Evolutionary conservation across 1,140 invertebrate genomes (phyloP).

Genomic region (Halesus radiatus): DNA sequence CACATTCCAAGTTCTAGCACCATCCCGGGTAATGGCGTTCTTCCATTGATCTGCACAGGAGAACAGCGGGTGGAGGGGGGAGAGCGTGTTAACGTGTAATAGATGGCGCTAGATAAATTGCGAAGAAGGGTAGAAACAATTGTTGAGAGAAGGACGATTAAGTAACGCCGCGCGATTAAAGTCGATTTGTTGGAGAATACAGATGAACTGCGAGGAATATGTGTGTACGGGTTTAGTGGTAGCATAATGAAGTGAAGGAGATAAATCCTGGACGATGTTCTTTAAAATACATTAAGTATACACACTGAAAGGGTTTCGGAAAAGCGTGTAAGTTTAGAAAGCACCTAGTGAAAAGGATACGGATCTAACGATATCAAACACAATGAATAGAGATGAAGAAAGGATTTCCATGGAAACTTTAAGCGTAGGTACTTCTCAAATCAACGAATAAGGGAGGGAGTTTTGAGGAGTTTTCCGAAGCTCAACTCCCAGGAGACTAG

Average conservation of each 20-base stretch:
- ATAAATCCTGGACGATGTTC: not conserved
- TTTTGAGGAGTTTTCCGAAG: constrained; percentile 7
- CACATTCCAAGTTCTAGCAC: constrained; percentile 49
- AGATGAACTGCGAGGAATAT: constrained; percentile 8
- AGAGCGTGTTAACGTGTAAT: constrained; percentile 48
- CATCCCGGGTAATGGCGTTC: constrained; percentile 50
- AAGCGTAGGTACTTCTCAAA: not conserved
- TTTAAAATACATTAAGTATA: not conserved
- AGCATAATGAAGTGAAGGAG: constrained; percentile 8
- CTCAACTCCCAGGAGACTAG: not conserved
- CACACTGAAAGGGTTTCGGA: not conserved
- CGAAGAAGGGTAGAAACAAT: constrained; percentile 50
- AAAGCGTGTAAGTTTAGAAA: not conserved
- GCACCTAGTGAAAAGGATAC: not conserved
- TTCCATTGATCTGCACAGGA: constrained; percentile 44
- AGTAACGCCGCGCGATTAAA: constrained; percentile 29
- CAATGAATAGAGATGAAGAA: not conserved
- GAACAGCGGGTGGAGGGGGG: not conserved
- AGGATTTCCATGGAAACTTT: not conserved
- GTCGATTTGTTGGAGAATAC: constrained; percentile 38
- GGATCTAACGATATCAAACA: not conserved
- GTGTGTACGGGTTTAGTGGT: not conserved
- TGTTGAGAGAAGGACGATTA: constrained; percentile 41
- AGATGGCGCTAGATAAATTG: constrained; percentile 52
- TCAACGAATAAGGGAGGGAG: constrained; percentile 5